Evolutionary conservation across 2,888 invertebrate genomes (phyloP).

Genomic region (Cantharis lateralis): DNA sequence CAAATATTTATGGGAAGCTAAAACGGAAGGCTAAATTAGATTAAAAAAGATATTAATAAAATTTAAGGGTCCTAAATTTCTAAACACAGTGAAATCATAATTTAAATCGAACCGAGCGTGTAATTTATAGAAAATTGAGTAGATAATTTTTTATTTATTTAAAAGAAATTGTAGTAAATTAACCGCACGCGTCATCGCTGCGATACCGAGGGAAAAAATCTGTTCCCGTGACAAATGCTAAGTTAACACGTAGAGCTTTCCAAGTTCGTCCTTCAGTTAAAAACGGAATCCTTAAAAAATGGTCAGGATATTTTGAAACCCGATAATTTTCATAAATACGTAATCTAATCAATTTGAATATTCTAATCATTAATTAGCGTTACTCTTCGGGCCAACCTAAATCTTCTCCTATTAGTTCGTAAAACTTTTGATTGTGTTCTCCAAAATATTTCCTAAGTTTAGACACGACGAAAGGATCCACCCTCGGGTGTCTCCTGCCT

Average conservation of each 20-base stretch:
- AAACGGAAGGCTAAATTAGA: neutral
- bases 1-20: neutral
- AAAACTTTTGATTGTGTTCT: constrained; percentile 90
- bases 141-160: neutral
- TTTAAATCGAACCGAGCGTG: neutral
- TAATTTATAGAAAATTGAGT: neutral
- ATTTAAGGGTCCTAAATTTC: neutral
- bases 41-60: neutral
- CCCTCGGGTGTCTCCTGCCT: constrained; percentile 81
- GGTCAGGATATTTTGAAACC: neutral
- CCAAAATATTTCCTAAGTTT: constrained; percentile 85
- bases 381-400: constrained; percentile 93
- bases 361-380: constrained; percentile 35
- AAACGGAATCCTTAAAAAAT: neutral
- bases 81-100: neutral
- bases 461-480: constrained; percentile 78
- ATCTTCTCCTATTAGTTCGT: constrained; percentile 89
- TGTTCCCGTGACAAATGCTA: neutral
- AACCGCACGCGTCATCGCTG: neutral
- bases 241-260: neutral
- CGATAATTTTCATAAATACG: constrained; percentile 11
- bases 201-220: neutral
- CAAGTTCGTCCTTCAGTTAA: constrained; percentile 2
- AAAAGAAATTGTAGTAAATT: neutral
- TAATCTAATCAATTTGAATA: constrained; percentile 10